Evolutionary conservation across 2,113 vertebrate genomes (phyloP).

Genomic region (Peromyscus maniculatus): DNA sequence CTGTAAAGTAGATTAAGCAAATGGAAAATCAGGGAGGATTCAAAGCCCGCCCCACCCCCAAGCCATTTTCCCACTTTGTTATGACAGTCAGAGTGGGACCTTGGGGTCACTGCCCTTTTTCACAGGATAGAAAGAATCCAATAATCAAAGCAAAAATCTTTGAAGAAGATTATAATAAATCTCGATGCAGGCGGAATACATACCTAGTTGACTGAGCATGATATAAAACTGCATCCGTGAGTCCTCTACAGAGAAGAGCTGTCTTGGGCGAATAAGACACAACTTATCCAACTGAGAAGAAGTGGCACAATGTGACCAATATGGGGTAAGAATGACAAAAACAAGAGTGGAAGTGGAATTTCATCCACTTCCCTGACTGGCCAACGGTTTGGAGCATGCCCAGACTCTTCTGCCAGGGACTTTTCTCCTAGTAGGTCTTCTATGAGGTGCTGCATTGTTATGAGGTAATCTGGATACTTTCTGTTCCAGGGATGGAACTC

Average conservation of each 20-base stretch:
- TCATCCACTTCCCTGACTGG: background rate
- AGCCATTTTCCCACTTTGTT: background rate
- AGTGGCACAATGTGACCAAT: background rate
- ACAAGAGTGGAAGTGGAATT: background rate
- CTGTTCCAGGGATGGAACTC: background rate
- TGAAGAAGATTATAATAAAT: background rate
- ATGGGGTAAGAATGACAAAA: background rate
- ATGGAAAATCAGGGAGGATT: background rate
- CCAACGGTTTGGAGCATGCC: background rate
- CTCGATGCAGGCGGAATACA: background rate
- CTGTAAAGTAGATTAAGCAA: conserved; percentile 15
- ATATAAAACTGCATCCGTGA: background rate
- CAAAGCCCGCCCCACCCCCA: background rate
- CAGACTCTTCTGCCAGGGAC: background rate
- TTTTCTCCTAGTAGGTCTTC: background rate
- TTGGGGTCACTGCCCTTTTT: background rate
- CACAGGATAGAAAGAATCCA: background rate
- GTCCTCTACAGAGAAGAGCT: conserved; percentile 7
- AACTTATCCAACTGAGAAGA: background rate
- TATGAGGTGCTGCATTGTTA: background rate
- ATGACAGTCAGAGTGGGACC: background rate
- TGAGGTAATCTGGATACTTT: background rate
- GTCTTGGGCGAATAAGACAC: background rate
- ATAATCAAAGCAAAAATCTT: background rate
- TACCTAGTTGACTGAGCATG: background rate